A percentile compares a stretch with the other conserved stretches of the same genome.
These are phyloP conservation scores for Xanthorhoe designata DNA, from an alignment of 2,888 invertebrate genomes.

Conservation along the genomic window DNA sequence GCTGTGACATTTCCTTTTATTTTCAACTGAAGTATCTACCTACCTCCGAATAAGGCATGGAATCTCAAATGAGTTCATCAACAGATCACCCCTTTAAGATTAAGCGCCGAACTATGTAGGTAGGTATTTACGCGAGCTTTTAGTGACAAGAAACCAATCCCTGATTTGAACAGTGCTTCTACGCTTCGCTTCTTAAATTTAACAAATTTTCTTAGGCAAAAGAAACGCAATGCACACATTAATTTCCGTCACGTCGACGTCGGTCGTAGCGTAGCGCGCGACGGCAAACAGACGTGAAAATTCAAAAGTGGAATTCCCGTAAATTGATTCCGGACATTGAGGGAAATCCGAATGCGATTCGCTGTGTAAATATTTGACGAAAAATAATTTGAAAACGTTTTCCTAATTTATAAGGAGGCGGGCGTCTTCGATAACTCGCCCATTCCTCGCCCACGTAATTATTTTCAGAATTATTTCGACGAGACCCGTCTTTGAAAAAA, in stretches of 20 bases:
- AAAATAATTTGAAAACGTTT: slow-evolving; percentile 78
- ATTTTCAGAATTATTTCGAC: slow-evolving; percentile 45
- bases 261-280: slow-evolving; percentile 37
- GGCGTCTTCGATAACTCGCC: slow-evolving; percentile 46
- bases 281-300: slow-evolving; percentile 69
- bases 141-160: too few relatives aligned
- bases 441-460: slow-evolving; percentile 54
- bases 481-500: slow-evolving; percentile 42
- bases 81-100: background rate
- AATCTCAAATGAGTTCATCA: background rate
- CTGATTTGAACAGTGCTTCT: slow-evolving; percentile 64
- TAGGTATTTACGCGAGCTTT: background rate
- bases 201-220: slow-evolving; percentile 52
- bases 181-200: slow-evolving; percentile 53
- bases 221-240: slow-evolving; percentile 77
- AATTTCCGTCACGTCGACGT: slow-evolving; percentile 75
- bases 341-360: slow-evolving; percentile 64
- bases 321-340: slow-evolving; percentile 80
- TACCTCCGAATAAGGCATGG: background rate
- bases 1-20: background rate
- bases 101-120: background rate
- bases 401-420: slow-evolving; percentile 71
- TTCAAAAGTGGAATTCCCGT: slow-evolving; percentile 70
- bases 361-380: slow-evolving; percentile 74
- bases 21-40: background rate